These are phyloP conservation scores for Lophura swinhoii DNA, from an alignment of 2,797 vertebrate species.

Conservation along the genomic window DNA sequence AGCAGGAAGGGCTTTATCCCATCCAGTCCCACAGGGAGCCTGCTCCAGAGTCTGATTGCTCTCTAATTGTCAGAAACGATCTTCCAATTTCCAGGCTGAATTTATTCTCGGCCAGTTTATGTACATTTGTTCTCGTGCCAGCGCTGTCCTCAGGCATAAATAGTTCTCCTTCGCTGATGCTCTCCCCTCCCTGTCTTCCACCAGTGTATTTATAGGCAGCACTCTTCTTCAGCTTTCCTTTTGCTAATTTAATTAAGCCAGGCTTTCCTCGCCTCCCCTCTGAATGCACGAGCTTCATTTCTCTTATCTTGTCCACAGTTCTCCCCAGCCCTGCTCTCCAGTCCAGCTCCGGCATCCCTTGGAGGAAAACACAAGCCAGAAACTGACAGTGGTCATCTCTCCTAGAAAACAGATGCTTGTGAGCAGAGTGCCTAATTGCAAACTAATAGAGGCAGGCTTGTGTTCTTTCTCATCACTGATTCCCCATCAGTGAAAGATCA, in stretches of 20 bases:
- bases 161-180: background rate
- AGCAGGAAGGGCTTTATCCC: slow-evolving; percentile 20
- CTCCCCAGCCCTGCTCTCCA: background rate
- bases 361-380: background rate
- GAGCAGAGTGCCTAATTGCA: background rate
- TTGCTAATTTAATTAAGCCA: slow-evolving; percentile 59
- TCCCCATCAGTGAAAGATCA: slow-evolving; percentile 10
- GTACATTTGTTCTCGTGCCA: slow-evolving; percentile 21
- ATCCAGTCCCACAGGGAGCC: background rate
- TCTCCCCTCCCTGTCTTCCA: background rate
- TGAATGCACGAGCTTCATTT: background rate
- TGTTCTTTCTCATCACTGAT: slow-evolving; percentile 17
- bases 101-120: slow-evolving; percentile 45
- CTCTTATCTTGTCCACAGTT: background rate
- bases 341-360: background rate
- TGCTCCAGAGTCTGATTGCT: background rate
- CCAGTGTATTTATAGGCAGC: slow-evolving; percentile 33
- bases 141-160: slow-evolving; percentile 45
- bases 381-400: accelerated
- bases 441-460: background rate
- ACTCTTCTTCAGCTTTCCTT: slow-evolving; percentile 37
- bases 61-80: slow-evolving; percentile 42
- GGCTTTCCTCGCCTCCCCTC: slow-evolving; percentile 10
- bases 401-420: background rate
- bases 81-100: slow-evolving; percentile 2